Evolutionary conservation across 2,797 vertebrate species (phyloP), one percentile per base, ranked within the genome.

Genomic region (Coccyzus lansbergi): DNA sequence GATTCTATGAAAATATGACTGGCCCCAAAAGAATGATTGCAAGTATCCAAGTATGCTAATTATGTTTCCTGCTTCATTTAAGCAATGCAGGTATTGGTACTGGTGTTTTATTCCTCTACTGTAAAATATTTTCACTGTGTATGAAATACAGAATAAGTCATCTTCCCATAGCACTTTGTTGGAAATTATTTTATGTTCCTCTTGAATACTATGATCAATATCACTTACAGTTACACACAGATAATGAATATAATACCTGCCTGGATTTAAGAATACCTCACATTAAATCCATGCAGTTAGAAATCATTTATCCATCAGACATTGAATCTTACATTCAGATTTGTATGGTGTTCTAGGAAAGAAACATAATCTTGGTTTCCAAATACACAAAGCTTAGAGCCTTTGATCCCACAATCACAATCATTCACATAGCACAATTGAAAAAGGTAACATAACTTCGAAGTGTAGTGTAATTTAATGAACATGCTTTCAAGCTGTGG

Each of bases 301-400:
- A 85, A 93, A 55, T 62, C 2, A 62, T 88, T 83, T 88, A 78
- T 71, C 19, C 46, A 34, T 76, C 46, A 56, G 36, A 24, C 51
- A 65, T 26, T 62, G 46, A 81, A 65, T 86, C 12, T 78, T 71
- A 75, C 31, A 48, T 81, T 90, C 53, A 79, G 38, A 69, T 72
- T 94, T 79, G 90, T 82, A 72, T 51, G 48, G 13, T 53, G 10
- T 86, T 78, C 63, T 83, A 82, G 46, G 38, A 76, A 34, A 84
- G 67, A 93, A 95, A 52, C 15, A 56, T 55, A 82, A 79, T 71
- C 19, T 68, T 86, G 16, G 26, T 64, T 95, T 93, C 70, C 38
- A 86, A 62, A 88, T 55, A 70, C 46, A 58, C 38, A 34, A 64
- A 93, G 33, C 6, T 71, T 75, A 75, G 42, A 84, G 59, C 25